A percentile compares a stretch with the other conserved stretches of the same genome.
These are phyloP conservation scores for Gracilinanus agilis DNA, from an alignment of 2,113 vertebrate species.

Conservation along the genomic window DNA sequence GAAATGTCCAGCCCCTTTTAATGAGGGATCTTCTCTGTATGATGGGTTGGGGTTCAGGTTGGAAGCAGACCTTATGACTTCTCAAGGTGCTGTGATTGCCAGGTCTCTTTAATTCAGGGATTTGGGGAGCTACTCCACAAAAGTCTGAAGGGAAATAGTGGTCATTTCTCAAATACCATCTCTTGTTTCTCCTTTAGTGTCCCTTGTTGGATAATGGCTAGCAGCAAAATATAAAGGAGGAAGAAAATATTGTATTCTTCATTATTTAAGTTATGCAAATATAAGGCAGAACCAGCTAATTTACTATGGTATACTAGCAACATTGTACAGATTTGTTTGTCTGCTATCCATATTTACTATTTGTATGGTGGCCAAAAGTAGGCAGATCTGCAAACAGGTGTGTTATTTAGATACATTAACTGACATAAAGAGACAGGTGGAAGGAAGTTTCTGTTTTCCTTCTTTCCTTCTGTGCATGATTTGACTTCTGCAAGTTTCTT, in stretches of 20 bases:
- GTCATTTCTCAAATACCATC: neutral
- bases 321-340: constrained; percentile 56
- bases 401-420: constrained; percentile 53
- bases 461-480: constrained; percentile 68
- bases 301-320: constrained; percentile 62
- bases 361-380: constrained; percentile 64
- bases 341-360: constrained; percentile 44
- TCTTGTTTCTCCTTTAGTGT: neutral
- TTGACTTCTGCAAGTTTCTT: constrained; percentile 65
- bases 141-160: neutral
- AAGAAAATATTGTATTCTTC: neutral
- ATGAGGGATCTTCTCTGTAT: neutral
- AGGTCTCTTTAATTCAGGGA: neutral
- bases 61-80: neutral
- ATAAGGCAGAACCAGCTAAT: neutral
- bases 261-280: neutral
- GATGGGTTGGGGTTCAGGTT: neutral
- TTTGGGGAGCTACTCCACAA: neutral
- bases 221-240: constrained; percentile 22
- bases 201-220: neutral
- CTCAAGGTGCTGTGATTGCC: neutral
- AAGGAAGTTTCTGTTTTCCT: constrained; percentile 40
- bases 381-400: constrained; percentile 46
- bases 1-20: neutral
- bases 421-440: constrained; percentile 59